Evolutionary conservation across 2,888 invertebrate species (phyloP), one percentile per base, ranked within the genome.

Genomic region (Psylliodes chrysocephalus): DNA sequence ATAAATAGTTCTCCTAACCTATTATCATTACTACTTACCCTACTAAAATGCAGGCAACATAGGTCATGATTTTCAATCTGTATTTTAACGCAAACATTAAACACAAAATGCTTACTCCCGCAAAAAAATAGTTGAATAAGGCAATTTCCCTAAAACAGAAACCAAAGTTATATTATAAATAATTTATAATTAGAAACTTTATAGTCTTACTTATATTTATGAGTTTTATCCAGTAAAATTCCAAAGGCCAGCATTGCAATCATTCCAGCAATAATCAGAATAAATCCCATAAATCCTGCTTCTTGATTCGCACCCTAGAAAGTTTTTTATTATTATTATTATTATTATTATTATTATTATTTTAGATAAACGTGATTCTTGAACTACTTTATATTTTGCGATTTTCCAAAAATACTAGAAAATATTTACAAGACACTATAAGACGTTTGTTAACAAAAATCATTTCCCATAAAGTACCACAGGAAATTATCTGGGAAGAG

Each of bases 251-350:
- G 90, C 0, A 96, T 94, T 1, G 97, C 98, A 4, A 90, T 76
- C 90, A 97, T 94, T 25, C 98, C 97, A 0, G 94, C 89, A 17
- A 96, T 84, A 1, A 97, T 92, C 74, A 97, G 91, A 57, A 92
- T 88, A 44, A 97, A 83, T 0, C 97, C 97, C 73, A 97, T 94
- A 67, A 91, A 87, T 17, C 97, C 97, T 0, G 92, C 93, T 74
- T 94, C 91, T 72, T 88, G 85, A 75, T 90, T 86, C 1, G 86
- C 86, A 3, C 84, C 85, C 90, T 78, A 51, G 46, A 70, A 56
- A 15, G 17, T n/a, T n/a, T n/a, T n/a, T n/a, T n/a, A n/a, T n/a
- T n/a, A n/a, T n/a, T n/a, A n/a, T n/a, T n/a, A n/a, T n/a, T n/a
- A n/a, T n/a, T n/a, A n/a, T n/a, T n/a, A n/a, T n/a, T n/a, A n/a